A percentile compares a stretch with the other conserved stretches of the same genome.
These are phyloP conservation scores for Dendrocincla tyrannina DNA, from an alignment of 2,797 vertebrate species.

Conservation along the genomic window DNA sequence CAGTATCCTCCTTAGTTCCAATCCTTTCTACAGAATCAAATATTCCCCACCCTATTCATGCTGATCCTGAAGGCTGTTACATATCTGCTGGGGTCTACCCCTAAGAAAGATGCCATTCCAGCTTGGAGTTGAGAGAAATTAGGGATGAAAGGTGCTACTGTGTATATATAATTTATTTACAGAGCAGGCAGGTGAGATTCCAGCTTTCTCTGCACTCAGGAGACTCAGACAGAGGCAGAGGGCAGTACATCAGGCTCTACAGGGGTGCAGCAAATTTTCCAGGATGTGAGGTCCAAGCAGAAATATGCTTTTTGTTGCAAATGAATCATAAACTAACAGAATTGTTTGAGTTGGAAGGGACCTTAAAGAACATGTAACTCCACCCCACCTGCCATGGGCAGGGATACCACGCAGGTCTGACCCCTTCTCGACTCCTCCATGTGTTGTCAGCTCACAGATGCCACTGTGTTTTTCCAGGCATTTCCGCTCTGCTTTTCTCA, in stretches of 20 bases:
- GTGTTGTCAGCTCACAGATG: neutral
- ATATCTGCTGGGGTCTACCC: fast-evolving
- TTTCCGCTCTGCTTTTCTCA: neutral
- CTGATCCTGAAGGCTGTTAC: neutral
- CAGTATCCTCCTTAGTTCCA: fast-evolving
- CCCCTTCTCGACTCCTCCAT: neutral
- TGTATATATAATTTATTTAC: neutral
- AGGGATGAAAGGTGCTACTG: neutral
- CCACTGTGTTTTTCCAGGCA: neutral
- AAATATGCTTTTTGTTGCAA: neutral
- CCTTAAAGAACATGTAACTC: neutral
- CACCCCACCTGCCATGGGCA: neutral
- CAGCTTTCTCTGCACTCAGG: neutral
- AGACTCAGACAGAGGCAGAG: neutral
- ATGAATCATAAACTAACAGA: neutral
- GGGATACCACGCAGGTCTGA: neutral
- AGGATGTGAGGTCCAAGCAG: neutral
- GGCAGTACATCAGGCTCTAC: neutral
- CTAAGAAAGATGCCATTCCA: neutral
- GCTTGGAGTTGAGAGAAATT: neutral
- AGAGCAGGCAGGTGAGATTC: neutral
- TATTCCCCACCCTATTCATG: neutral
- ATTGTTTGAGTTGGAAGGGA: neutral
- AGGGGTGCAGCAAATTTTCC: neutral
- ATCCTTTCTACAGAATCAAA: neutral